Percentiles rank a stretch among this genome's conserved stretches.
phyloP scores from a whole-genome alignment of 2,888 invertebrate genomes.

The Ecdyonurus torrentis region DNA sequence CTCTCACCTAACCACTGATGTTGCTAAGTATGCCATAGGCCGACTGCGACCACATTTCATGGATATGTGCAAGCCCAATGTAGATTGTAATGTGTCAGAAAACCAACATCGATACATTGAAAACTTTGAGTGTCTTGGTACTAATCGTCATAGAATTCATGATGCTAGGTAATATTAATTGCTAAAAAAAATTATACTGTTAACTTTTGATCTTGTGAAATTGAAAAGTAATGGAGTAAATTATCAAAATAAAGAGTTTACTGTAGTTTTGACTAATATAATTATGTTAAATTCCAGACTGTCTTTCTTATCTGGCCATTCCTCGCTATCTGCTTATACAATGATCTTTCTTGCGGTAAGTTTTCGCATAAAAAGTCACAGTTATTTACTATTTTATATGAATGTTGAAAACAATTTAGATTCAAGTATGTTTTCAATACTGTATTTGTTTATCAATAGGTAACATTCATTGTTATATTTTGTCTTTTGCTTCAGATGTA shows the following conservation, averaged over 20 bases:
- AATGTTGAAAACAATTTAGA: no score
- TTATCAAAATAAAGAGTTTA: no score
- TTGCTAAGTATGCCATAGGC: conserved; percentile 87
- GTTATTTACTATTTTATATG: no score
- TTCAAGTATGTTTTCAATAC: no score
- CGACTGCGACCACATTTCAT: conserved; percentile 89
- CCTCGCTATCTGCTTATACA: conserved; percentile 73
- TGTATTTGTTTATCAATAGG: no score
- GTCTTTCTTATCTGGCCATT: conserved; percentile 85
- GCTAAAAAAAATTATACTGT: neutral
- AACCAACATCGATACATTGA: conserved; percentile 50
- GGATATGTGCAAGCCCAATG: conserved; percentile 63
- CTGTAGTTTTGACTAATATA: conserved; percentile 1
- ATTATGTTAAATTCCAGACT: conserved; percentile 32
- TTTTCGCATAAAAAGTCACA: no score
- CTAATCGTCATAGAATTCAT: conserved; percentile 38
- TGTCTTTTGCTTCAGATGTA: no score
- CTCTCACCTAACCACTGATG: conserved; percentile 75
- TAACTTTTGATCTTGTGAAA: neutral
- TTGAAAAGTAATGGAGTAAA: neutral
- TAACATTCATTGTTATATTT: no score
- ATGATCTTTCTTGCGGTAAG: conserved; percentile 76
- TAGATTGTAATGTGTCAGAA: conserved; percentile 38
- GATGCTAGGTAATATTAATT: conserved; percentile 39
- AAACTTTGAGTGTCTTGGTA: conserved; percentile 46